Conservation (phyloP, 1,140 invertebrate species). For the Chymomyza costata region DNA sequence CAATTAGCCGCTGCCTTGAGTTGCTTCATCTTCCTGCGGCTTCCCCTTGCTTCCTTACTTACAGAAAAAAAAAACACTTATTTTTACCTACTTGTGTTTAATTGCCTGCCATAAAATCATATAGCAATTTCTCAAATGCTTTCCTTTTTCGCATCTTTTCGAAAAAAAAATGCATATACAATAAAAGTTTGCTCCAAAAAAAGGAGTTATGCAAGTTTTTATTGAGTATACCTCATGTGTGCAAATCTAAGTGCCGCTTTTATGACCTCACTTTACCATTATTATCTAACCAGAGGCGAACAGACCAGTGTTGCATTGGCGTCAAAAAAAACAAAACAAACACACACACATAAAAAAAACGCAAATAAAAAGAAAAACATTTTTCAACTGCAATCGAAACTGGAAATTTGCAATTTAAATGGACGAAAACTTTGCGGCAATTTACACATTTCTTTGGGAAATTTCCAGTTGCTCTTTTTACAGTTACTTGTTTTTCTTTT, state of each 20-base stretch:
- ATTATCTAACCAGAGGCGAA: constrained; percentile 42
- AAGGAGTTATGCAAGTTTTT: constrained; percentile 6
- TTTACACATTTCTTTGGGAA: constrained; percentile 54
- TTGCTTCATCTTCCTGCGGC: too few species aligned
- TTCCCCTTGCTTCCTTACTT: too few species aligned
- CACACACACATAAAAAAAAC: neutral
- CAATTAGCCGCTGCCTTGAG: constrained; percentile 58
- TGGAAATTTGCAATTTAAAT: constrained; percentile 68
- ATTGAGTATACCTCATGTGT: neutral
- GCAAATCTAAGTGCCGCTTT: constrained; percentile 32
- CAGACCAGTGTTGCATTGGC: neutral
- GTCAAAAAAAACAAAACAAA: constrained; percentile 3
- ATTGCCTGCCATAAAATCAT: constrained; percentile 37
- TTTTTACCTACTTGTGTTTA: constrained; percentile 25
- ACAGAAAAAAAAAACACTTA: constrained; percentile 14
- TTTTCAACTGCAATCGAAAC: constrained; percentile 54
- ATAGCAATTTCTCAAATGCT: constrained; percentile 31
- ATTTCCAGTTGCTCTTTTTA: constrained; percentile 4
- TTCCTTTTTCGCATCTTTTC: constrained; percentile 37
- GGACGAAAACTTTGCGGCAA: constrained; percentile 55
- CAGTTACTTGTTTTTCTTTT: constrained; percentile 35
- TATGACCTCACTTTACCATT: constrained; percentile 45
- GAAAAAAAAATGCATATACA: too few species aligned
- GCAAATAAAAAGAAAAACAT: constrained; percentile 25
- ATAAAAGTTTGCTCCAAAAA: too few species aligned